Evolutionary conservation across 2,888 invertebrate genomes (phyloP), one percentile per base, ranked within the genome.

Genomic region (Nyleta sp.): DNA sequence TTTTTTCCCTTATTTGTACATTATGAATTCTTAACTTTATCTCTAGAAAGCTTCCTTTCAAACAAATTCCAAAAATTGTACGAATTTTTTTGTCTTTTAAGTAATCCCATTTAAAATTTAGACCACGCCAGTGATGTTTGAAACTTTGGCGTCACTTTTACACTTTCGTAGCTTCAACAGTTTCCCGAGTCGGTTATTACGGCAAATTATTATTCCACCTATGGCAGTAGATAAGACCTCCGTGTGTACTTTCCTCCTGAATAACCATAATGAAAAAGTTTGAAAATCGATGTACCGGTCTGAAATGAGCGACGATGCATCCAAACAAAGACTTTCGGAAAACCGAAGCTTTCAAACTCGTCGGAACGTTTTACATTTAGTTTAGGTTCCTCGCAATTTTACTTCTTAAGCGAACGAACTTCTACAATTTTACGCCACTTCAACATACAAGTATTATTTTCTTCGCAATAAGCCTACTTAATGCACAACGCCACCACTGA

Each of bases 171-270:
- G 31, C 60, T 60, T 22, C 70, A 35, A 17, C 60, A 24, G 52
- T 53, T 50, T 18, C 46, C 15, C 44, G 18, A 38, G 40, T 42
- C 52, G 10, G 44, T 71, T 71, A 71, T 71, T 71, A 71, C 46
- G 18, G 52, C 35, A 71, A 71, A 71, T 71, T 71, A 62, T 71
- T 71, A 71, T 71, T 71, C 53, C 62, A 53, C 62, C 59, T 52
- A 50, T 24, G 60, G 17, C 42, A 15, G 22, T 13, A 70, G 52
- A 60, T 53, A 71, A 60, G 60, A 44, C 42, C 70, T 68, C 46
- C 44, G 67, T 22, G 60, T 53, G 53, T 52, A 52, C 71, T 71
- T 71, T 71, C 71, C 53, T 46, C 53, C 46, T 55, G 62, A 53
- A 62, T 55, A 71, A 53, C 53, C 20, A 62, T 62, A 53, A 71